Conservation (phyloP, 2,797 vertebrate genomes). For the Austrolebias charrua region DNA sequence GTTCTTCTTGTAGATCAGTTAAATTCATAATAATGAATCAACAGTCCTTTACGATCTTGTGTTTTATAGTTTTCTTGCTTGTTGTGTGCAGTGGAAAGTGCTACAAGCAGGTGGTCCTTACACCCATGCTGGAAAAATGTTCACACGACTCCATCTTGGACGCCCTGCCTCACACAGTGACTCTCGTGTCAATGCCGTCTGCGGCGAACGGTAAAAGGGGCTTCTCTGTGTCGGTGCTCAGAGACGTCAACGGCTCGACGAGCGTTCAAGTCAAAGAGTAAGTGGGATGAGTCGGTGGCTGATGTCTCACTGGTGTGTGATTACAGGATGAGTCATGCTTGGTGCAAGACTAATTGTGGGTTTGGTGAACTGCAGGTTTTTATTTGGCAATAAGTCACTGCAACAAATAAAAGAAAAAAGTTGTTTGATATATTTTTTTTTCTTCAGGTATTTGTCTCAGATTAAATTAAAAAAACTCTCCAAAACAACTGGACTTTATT, state of each 20-base stretch:
- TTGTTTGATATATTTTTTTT: background rate
- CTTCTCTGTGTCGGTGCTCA: slow-evolving; percentile 87
- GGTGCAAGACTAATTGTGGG: slow-evolving; percentile 49
- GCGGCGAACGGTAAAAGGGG: slow-evolving; percentile 91
- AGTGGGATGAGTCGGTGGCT: slow-evolving; percentile 68
- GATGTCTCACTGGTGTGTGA: background rate
- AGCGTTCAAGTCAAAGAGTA: slow-evolving; percentile 94
- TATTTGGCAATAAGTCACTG: slow-evolving; percentile 1
- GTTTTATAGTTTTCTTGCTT: slow-evolving; percentile 13
- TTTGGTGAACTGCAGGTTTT: slow-evolving; percentile 25
- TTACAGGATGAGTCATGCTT: slow-evolving; percentile 36
- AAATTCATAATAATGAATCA: no score
- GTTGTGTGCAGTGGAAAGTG: slow-evolving; percentile 87
- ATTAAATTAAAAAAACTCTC: no score
- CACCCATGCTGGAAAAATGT: slow-evolving; percentile 91
- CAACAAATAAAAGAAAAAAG: background rate
- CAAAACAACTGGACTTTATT: no score
- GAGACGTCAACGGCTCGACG: slow-evolving; percentile 82
- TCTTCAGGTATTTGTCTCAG: background rate
- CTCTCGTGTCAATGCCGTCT: slow-evolving; percentile 92
- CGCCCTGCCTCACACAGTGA: slow-evolving; percentile 92
- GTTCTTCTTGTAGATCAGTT: background rate
- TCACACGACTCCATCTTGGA: slow-evolving; percentile 87
- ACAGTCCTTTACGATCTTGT: background rate
- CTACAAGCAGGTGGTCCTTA: slow-evolving; percentile 92